phyloP scores from a whole-genome alignment of 2,888 invertebrate species.

The Theretra japonica region DNA sequence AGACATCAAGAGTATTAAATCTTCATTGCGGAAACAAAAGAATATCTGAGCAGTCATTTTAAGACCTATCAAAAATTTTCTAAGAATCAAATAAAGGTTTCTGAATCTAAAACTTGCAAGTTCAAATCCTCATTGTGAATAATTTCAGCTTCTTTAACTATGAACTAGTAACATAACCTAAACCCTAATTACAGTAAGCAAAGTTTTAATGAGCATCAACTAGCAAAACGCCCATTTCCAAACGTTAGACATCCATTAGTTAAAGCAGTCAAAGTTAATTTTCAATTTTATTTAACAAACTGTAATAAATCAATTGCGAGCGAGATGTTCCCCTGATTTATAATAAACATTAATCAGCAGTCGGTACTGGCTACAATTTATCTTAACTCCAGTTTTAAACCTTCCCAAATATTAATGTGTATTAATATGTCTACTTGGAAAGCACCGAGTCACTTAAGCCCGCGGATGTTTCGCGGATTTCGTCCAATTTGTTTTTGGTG shows the following conservation, averaged over 20 bases:
- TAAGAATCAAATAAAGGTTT: no score
- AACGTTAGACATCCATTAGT: background rate
- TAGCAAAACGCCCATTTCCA: background rate
- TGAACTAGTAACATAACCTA: no score
- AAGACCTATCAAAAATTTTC: no score
- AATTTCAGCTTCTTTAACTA: no score
- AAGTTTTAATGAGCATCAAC: background rate
- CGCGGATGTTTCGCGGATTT: background rate
- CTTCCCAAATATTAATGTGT: conserved; percentile 17
- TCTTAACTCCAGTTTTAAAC: conserved; percentile 30
- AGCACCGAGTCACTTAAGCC: conserved; percentile 1
- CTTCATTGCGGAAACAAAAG: no score
- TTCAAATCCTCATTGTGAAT: no score
- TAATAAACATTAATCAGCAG: conserved; percentile 27
- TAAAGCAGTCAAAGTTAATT: conserved; percentile 12
- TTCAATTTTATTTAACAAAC: conserved; percentile 24
- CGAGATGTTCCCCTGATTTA: conserved; percentile 24
- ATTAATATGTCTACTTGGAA: conserved; percentile 20
- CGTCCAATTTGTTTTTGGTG: background rate
- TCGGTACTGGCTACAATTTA: conserved; percentile 23
- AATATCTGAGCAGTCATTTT: no score
- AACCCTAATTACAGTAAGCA: no score
- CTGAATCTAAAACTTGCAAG: no score
- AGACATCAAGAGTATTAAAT: no score
- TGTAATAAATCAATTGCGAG: conserved; percentile 13